Conservation (phyloP, 2,888 invertebrate genomes). For the Ypsolopha sequella region DNA sequence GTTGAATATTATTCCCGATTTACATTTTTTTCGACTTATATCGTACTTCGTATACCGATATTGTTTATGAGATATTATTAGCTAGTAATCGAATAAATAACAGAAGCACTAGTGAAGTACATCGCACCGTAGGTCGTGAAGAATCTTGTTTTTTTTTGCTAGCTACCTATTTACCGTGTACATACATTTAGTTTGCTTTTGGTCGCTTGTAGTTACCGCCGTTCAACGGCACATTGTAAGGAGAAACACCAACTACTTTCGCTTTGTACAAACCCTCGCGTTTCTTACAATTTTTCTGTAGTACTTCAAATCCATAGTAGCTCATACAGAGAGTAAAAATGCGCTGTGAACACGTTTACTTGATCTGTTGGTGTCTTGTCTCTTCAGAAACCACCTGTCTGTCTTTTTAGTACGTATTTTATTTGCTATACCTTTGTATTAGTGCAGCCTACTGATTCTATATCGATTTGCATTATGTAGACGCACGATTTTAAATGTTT, state of each 20-base stretch:
- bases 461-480: constrained; percentile 28
- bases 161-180: constrained; percentile 13
- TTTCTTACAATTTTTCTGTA: constrained; percentile 19
- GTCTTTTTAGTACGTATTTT: neutral
- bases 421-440: constrained; percentile 1
- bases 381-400: neutral
- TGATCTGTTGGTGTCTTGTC: constrained; percentile 7
- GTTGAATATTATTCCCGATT: constrained; percentile 5
- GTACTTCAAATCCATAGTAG: constrained; percentile 7
- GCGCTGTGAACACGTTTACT: constrained; percentile 5
- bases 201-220: constrained; percentile 39
- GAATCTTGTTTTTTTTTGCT: constrained; percentile 30
- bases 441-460: neutral
- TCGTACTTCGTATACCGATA: constrained; percentile 39
- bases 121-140: constrained; percentile 33
- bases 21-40: neutral
- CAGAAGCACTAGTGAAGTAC: constrained; percentile 31
- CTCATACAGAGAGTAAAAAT: constrained; percentile 7
- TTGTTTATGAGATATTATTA: constrained; percentile 56
- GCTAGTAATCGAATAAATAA: constrained; percentile 26
- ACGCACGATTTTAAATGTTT: constrained; percentile 47
- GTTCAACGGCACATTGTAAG: constrained; percentile 51
- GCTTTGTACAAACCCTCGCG: constrained; percentile 32
- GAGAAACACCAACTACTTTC: constrained; percentile 51
- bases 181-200: constrained; percentile 36